Conservation (phyloP, 2,113 vertebrate genomes). For the Leptobrachium ailaonicum region DNA sequence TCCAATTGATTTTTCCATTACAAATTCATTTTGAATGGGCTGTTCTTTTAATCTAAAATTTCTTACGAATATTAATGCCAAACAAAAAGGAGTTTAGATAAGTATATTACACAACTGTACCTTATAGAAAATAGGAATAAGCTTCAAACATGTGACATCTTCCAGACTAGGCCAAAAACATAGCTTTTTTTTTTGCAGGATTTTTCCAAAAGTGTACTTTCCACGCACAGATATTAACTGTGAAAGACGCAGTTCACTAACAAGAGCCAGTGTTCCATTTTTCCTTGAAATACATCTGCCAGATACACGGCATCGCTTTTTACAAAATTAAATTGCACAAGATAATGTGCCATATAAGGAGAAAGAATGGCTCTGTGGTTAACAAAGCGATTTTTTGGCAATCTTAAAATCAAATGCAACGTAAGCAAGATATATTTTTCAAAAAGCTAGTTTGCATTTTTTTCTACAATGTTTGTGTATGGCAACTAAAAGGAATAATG, state of each 20-base stretch:
- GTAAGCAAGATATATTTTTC: too few relatives aligned
- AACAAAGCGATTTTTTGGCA: not conserved
- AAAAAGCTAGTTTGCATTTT: too few relatives aligned
- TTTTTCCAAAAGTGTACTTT: constrained; percentile 23
- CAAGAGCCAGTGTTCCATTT: constrained; percentile 6
- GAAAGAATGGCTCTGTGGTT: constrained; percentile 32
- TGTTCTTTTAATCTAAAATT: too few relatives aligned
- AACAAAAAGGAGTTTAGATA: too few relatives aligned
- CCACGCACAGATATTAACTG: constrained; percentile 38
- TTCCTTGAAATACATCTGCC: not conserved
- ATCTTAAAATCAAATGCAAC: too few relatives aligned
- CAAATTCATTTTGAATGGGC: too few relatives aligned
- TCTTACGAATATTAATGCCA: too few relatives aligned
- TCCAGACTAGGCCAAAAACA: constrained; percentile 7
- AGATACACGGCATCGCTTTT: constrained; percentile 22
- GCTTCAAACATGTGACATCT: constrained; percentile 16
- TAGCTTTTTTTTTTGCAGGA: constrained; percentile 22
- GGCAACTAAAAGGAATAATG: too few relatives aligned
- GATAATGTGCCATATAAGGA: constrained; percentile 41
- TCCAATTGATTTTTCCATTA: too few relatives aligned
- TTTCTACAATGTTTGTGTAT: too few relatives aligned
- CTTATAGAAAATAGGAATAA: too few relatives aligned
- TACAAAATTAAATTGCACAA: constrained; percentile 29
- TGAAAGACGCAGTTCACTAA: constrained; percentile 16
- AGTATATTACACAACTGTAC: too few relatives aligned